Evolutionary conservation across 2,888 invertebrate genomes (phyloP), one percentile per base, ranked within the genome.

Genomic region (Oscheius sp.): DNA sequence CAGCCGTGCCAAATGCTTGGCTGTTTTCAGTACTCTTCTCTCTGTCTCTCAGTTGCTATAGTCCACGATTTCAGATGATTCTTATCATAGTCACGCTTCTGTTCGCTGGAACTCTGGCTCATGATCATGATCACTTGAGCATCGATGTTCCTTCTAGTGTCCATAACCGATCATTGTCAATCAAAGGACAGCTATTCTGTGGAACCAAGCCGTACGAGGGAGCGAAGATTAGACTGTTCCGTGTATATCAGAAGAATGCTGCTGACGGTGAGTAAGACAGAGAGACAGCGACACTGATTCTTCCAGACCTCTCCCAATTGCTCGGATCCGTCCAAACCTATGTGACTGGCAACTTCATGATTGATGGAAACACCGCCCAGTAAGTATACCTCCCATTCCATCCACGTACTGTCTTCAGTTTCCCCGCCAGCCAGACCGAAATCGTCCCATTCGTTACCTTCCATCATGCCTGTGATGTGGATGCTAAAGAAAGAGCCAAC

Each of bases 181-280:
- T 81, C 74, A 79, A 79, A 55, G 81, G 81, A 60, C 78, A 76
- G 48, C 76, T 81, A 32, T 76, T 73, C 59, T 81, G 81, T 58
- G 81, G 81, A 21, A 75, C 42, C 2, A 75, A 63, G 9, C 78
- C 81, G 13, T 81, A 76, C 29, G 81, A 79, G 47, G 79, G 79
- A 50, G 81, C 79, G 13, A 81, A 81, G 53, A 76, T 81, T 32
- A 32, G 81, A 33, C 66, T 81, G 35, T 81, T 72, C 75, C 57
- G 81, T 60, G 70, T 60, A 21, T 81, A 76, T 59, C 81, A 81
- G 66, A 65, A 79, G 32, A 78, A 75, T 60, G 62, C 72, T 21
- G 76, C 50, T n/a, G 79, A 81, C 50, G 78, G 80, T 81, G 33
- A 51, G 51, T 21, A 35, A 35, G 1, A 29, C 21, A 21, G 53